phyloP scores from a whole-genome alignment of 2,113 vertebrate genomes.

The Vicugna pacos region DNA sequence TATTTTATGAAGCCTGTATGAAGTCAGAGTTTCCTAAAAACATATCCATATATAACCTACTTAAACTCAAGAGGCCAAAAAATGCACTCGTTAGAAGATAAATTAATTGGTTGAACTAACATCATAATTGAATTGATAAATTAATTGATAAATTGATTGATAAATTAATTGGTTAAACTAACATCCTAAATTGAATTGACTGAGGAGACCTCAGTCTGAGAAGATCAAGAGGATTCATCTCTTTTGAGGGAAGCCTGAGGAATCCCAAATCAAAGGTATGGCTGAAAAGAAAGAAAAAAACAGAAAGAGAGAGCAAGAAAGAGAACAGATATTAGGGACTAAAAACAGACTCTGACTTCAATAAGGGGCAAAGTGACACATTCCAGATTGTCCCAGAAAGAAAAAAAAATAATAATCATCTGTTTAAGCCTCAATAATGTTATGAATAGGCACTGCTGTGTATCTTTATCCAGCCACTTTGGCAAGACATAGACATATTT shows the following conservation, averaged over 20 bases:
- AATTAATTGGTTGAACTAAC: neutral
- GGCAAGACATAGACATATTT: neutral
- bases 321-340: neutral
- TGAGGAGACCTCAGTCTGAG: neutral
- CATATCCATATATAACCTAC: constrained; percentile 65
- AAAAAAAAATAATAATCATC: neutral
- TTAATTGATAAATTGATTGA: neutral
- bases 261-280: neutral
- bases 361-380: neutral
- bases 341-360: constrained; percentile 6
- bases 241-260: neutral
- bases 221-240: neutral
- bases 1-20: constrained; percentile 58
- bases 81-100: constrained; percentile 69
- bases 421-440: neutral
- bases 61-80: constrained; percentile 62
- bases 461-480: neutral
- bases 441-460: neutral
- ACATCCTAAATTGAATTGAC: neutral
- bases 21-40: constrained; percentile 71
- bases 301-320: neutral
- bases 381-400: neutral
- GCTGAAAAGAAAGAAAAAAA: neutral
- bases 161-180: neutral
- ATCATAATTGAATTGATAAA: neutral